Evolutionary conservation across 2,888 invertebrate genomes (phyloP).

Genomic region (Cyaniris semiargus): DNA sequence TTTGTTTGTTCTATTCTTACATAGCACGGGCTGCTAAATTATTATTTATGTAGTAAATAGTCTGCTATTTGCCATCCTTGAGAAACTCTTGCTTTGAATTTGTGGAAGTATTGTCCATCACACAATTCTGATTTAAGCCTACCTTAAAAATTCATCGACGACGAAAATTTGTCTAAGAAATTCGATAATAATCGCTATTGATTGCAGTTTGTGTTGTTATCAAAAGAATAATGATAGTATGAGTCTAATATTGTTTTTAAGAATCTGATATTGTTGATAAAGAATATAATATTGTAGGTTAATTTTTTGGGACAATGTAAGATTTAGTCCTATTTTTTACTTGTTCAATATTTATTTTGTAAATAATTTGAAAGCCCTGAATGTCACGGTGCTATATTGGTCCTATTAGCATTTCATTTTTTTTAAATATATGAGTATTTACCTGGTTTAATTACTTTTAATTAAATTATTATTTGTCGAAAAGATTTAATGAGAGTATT

Average conservation of each 20-base stretch:
- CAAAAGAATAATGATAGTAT: constrained; percentile 5
- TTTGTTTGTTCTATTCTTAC: not conserved
- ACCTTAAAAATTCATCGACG: not conserved
- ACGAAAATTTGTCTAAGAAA: not conserved
- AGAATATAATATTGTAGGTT: not conserved
- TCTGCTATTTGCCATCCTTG: not conserved
- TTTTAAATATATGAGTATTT: constrained; percentile 20
- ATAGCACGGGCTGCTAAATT: not conserved
- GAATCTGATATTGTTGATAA: constrained; percentile 30
- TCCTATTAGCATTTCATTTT: constrained; percentile 27
- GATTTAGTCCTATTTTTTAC: not conserved
- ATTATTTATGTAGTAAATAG: not conserved
- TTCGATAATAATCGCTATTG: not conserved
- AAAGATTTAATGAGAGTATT: constrained; percentile 27
- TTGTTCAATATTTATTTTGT: constrained; percentile 10
- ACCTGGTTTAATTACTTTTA: constrained; percentile 18
- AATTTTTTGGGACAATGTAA: constrained; percentile 4
- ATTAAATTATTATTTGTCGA: constrained; percentile 17
- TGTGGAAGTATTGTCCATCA: not conserved
- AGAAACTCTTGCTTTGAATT: not conserved
- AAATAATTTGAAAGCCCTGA: constrained; percentile 20
- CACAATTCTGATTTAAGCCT: not conserved
- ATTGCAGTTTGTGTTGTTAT: not conserved
- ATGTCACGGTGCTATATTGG: constrained; percentile 21
- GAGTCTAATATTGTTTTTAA: constrained; percentile 25